phyloP scores from a whole-genome alignment of 2,797 vertebrate genomes.

The Thaleichthys pacificus region DNA sequence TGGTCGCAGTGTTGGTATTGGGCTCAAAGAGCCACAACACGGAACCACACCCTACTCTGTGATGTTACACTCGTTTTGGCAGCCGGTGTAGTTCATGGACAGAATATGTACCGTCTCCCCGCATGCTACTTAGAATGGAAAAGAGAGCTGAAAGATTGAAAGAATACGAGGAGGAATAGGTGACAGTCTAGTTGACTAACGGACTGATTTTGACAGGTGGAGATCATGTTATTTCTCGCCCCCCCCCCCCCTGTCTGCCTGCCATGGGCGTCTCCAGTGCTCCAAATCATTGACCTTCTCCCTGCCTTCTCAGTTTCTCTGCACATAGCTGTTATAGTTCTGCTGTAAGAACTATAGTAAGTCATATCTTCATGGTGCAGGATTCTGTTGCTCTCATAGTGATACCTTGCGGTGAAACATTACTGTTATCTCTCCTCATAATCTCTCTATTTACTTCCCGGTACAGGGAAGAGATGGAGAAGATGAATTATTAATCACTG shows the following conservation, averaged over 20 bases:
- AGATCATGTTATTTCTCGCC: not conserved
- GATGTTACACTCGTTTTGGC: not conserved
- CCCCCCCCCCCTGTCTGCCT: not conserved
- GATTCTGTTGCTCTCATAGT: too few species aligned
- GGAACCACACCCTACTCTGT: not conserved
- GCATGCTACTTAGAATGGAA: not conserved
- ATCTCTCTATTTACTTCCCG: not conserved
- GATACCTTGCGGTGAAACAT: not conserved
- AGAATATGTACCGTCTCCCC: not conserved
- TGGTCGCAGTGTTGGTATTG: not conserved
- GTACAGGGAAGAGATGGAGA: not conserved
- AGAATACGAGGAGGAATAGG: not conserved
- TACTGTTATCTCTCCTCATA: not conserved
- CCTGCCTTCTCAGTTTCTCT: not conserved
- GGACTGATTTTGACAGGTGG: slow-evolving; percentile 1
- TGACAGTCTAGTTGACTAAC: not conserved
- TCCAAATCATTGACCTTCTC: not conserved
- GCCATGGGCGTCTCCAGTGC: not conserved
- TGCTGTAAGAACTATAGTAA: not conserved
- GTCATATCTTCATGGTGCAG: not conserved
- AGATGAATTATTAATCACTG: not conserved
- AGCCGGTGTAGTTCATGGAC: not conserved
- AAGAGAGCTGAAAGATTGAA: not conserved
- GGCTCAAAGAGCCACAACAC: not conserved
- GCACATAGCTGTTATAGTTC: not conserved